Conservation (phyloP, 2,113 vertebrate genomes). For the Megaceryle maxima region DNA sequence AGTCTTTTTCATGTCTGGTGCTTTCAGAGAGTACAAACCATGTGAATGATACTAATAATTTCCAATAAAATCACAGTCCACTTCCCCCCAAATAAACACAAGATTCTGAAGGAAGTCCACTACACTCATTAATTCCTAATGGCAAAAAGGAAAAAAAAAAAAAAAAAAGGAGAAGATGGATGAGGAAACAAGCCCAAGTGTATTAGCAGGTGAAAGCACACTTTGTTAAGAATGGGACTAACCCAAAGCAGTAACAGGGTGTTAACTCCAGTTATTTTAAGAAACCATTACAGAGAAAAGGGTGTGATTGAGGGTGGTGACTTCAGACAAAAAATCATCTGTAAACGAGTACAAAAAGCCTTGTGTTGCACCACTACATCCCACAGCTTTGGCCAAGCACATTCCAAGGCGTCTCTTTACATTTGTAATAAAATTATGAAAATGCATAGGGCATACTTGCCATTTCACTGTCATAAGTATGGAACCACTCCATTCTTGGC, state of each 20-base stretch:
- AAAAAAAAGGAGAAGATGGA: background rate
- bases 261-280: background rate
- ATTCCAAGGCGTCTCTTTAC: background rate
- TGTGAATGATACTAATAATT: background rate
- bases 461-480: background rate
- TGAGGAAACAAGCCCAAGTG: background rate
- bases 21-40: background rate
- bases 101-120: background rate
- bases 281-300: conserved; percentile 7
- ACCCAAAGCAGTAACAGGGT: background rate
- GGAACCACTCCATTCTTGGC: background rate
- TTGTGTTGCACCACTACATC: background rate
- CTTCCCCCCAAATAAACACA: background rate
- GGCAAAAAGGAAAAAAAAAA: background rate
- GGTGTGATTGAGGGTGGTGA: background rate
- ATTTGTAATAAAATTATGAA: background rate
- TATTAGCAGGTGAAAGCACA: conserved; percentile 3
- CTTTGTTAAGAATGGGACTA: background rate
- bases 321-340: background rate
- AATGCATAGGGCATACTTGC: background rate
- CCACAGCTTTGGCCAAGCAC: background rate
- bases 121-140: background rate
- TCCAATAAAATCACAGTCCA: background rate
- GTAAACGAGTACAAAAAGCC: background rate
- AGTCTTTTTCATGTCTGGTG: background rate